Base-by-base conservation (phyloP, 2,888 invertebrate species). In the Thecophora atra region DNA sequence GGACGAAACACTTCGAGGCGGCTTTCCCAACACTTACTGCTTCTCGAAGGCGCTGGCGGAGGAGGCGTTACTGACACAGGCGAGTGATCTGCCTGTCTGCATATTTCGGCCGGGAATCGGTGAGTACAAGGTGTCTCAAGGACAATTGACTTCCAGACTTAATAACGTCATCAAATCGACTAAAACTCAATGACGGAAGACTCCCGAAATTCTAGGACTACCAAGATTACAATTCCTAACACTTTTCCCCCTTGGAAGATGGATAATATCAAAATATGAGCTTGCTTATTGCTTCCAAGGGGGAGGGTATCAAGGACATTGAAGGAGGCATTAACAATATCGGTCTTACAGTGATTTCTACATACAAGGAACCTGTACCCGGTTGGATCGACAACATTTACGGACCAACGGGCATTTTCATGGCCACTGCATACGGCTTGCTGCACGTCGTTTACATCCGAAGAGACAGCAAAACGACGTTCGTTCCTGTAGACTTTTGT, bases 351-450 rank as follows among this genome's bases (percentile, higher is more conserved):
- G 88, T 88, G 30, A 83, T 87, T 28, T 86, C 88, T 26, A 86
- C 88, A 7, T 87, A 85, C 77, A 84, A 82, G 76, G 90, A 89
- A 72, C 90, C 90, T 1, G 75, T 89, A 3, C 82, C 88, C 77
- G 92, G 91, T 6, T 93, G 93, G 92, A 89, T 91, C 72, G 92
- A 92, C 82, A 93, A 92, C 82, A 86, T 90, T 72, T 91, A 91
- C 81, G 93, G 93, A 28, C 87, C 88, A 63, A 87, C 86, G 15
- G 86, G 87, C 44, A 82, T 87, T 28, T 73, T 88, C 17, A 86
- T 87, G 26, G 89, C 88, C 5, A 84, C 86, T 17, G 89, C 90
- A 15, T 88, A 89, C 71, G 93, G 93, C 13, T 83, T 92, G 0
- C 81, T 93, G 44, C 82, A 87, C 51, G 82, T 86, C 0, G 76